Percentiles rank a stretch among this genome's conserved stretches.
Evolutionary conservation across 2,113 vertebrate species (phyloP).

Genomic region (Acinonyx jubatus): DNA sequence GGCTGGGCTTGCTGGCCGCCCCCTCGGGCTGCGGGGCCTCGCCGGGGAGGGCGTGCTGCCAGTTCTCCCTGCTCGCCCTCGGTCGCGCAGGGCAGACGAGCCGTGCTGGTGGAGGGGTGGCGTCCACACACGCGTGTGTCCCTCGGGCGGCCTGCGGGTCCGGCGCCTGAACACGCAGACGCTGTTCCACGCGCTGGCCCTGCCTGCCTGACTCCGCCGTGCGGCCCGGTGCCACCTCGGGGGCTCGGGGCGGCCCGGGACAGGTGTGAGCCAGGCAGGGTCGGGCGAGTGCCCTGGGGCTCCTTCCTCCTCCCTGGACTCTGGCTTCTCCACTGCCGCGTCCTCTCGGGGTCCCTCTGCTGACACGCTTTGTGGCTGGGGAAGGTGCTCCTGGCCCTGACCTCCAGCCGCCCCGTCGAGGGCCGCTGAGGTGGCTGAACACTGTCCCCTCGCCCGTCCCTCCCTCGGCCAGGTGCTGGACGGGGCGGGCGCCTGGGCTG

Average conservation of each 20-base stretch:
- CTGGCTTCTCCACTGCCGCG: neutral
- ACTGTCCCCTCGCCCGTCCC: too few relatives aligned
- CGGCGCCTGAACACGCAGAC: neutral
- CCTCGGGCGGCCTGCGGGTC: neutral
- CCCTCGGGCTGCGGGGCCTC: neutral
- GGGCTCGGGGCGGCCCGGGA: neutral
- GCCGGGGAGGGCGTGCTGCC: neutral
- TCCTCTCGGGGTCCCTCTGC: neutral
- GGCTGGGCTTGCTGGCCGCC: conserved; percentile 54
- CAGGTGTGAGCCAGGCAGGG: neutral
- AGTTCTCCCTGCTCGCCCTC: neutral
- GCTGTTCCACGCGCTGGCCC: conserved; percentile 26
- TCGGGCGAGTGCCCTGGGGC: fast-evolving
- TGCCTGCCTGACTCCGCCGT: fast-evolving
- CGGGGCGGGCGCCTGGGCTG: neutral
- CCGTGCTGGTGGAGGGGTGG: too few relatives aligned
- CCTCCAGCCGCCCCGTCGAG: too few relatives aligned
- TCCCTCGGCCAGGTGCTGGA: conserved; percentile 32
- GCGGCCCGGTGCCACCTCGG: neutral
- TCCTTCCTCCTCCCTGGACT: neutral
- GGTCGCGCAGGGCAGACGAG: neutral
- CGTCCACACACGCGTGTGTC: too few relatives aligned
- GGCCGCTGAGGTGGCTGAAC: fast-evolving
- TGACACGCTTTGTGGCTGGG: neutral
- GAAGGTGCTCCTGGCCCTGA: neutral